Conservation (phyloP, 23 tunicate species). For the Halocynthia aurantium region DNA sequence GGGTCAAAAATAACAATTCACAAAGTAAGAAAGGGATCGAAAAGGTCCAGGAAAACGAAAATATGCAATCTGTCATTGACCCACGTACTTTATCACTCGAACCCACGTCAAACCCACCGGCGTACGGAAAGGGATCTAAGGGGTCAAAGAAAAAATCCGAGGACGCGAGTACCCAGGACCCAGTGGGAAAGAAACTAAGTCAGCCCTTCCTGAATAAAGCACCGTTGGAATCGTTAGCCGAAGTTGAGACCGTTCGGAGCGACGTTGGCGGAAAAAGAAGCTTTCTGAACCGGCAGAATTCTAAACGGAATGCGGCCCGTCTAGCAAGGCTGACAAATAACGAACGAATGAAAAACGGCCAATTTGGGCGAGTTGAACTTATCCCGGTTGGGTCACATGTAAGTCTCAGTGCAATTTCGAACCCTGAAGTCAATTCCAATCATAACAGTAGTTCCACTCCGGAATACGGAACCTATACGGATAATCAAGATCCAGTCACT, state of each 20-base stretch:
- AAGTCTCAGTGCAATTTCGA: not conserved
- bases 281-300: conserved; percentile 1
- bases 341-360: not conserved
- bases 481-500: too few species aligned
- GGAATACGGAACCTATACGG: too few species aligned
- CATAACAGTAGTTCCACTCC: too few species aligned
- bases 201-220: conserved; percentile 48
- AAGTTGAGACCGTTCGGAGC: not conserved
- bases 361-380: not conserved
- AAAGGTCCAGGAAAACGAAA: not conserved
- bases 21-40: not conserved
- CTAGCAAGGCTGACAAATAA: not conserved
- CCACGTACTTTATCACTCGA: conserved; percentile 71
- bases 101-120: conserved; percentile 37
- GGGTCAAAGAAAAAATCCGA: conserved; percentile 24
- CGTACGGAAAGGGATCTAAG: conserved; percentile 30
- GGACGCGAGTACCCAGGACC: conserved; percentile 29
- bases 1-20: conserved; percentile 4
- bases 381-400: not conserved
- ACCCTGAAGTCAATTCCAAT: too few species aligned
- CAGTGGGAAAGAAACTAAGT: conserved; percentile 63
- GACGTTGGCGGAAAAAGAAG: not conserved
- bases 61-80: conserved; percentile 34
- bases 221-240: not conserved
- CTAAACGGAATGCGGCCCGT: not conserved